phyloP scores from a whole-genome alignment of 2,888 invertebrate genomes.

The Adela reaumurella region DNA sequence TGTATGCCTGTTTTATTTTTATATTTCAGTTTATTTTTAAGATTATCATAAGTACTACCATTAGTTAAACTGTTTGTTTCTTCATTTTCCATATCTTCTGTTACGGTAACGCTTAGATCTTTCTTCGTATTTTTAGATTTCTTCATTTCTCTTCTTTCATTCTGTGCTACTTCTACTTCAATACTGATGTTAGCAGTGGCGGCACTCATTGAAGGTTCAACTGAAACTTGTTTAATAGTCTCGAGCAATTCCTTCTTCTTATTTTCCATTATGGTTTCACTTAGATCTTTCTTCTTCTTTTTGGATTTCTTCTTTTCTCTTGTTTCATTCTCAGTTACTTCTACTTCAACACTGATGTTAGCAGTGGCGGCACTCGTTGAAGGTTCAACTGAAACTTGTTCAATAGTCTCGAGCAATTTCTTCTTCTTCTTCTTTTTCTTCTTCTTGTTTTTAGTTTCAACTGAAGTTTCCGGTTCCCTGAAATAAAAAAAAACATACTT shows the following conservation, averaged over 20 bases:
- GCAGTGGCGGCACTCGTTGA: constrained; percentile 4
- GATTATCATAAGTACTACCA: constrained; percentile 13
- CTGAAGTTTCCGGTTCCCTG: constrained; percentile 36
- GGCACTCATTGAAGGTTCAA: constrained; percentile 5
- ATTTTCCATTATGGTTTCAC: constrained; percentile 21
- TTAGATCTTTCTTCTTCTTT: constrained; percentile 17
- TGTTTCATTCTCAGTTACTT: constrained; percentile 7
- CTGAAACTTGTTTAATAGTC: not conserved
- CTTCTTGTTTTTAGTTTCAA: constrained; percentile 26
- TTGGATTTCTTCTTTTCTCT: constrained; percentile 4
- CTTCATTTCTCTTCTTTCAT: constrained; percentile 8
- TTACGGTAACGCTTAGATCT: not conserved
- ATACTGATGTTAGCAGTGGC: too few species aligned
- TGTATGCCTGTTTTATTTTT: constrained; percentile 17
- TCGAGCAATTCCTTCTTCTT: constrained; percentile 25
- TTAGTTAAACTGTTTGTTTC: not conserved
- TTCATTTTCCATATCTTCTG: not conserved
- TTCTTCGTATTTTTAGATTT: constrained; percentile 14
- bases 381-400: constrained; percentile 4
- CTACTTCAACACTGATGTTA: constrained; percentile 5
- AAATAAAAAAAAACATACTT: constrained; percentile 11
- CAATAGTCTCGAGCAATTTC: constrained; percentile 17
- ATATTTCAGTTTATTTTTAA: constrained; percentile 18
- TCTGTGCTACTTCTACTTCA: constrained; percentile 12
- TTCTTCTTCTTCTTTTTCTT: constrained; percentile 39